phyloP scores from a whole-genome alignment of 2,888 invertebrate species.

The Pyrgus malvae region DNA sequence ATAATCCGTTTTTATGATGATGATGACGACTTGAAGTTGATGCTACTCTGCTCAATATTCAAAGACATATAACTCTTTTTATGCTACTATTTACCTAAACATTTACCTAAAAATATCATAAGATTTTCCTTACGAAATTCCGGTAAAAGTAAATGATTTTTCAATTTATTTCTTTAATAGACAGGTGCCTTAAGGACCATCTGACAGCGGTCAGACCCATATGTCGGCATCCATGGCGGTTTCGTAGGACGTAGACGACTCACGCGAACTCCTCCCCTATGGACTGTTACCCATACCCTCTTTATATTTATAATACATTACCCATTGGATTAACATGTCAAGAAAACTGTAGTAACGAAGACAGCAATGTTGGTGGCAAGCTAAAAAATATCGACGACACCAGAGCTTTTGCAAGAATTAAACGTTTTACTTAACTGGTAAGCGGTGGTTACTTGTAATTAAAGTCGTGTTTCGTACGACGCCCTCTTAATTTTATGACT shows the following conservation, averaged over 20 bases:
- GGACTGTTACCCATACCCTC: neutral
- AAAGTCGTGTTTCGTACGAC: conserved; percentile 56
- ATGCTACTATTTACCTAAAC: no score
- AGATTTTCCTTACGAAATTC: no score
- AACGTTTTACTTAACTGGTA: conserved; percentile 42
- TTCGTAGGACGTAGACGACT: conserved; percentile 39
- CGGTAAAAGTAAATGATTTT: neutral
- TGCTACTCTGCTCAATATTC: no score
- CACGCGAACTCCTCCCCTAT: conserved; percentile 56
- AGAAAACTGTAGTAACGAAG: neutral
- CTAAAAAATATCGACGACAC: neutral
- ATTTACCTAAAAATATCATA: no score
- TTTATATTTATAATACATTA: neutral
- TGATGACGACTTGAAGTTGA: no score
- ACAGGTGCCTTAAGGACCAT: conserved; percentile 68
- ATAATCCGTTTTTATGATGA: no score
- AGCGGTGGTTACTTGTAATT: conserved; percentile 56
- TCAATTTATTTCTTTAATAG: conserved; percentile 43
- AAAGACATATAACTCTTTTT: no score
- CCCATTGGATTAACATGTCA: neutral
- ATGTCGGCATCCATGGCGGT: conserved; percentile 53
- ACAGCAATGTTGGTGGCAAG: neutral
- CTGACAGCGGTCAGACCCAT: conserved; percentile 75
- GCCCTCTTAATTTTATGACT: conserved; percentile 58
- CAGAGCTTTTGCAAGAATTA: conserved; percentile 4